phyloP scores from a whole-genome alignment of 2,113 vertebrate species.

The Prinia subflava region DNA sequence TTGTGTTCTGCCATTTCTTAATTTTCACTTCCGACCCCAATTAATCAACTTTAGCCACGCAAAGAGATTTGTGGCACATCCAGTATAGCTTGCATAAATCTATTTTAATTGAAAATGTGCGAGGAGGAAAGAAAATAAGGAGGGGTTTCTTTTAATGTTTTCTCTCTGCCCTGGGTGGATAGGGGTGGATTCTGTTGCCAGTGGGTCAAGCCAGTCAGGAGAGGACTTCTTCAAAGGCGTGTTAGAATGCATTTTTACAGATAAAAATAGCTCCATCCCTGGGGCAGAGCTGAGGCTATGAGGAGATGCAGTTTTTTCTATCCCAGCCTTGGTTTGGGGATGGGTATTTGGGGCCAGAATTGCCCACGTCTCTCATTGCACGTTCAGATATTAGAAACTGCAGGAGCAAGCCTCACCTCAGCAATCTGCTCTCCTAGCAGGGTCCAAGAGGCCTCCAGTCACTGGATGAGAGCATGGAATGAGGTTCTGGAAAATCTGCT shows the following conservation, averaged over 20 bases:
- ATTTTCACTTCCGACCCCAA: conserved; percentile 50
- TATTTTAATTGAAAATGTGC: conserved; percentile 59
- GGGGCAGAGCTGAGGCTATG: neutral
- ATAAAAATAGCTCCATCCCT: neutral
- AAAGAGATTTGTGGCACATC: conserved; percentile 37
- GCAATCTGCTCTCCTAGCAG: neutral
- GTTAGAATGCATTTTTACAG: neutral
- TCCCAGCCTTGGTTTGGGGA: neutral
- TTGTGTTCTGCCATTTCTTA: neutral
- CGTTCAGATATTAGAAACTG: neutral
- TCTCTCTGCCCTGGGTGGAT: neutral
- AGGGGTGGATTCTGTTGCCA: neutral
- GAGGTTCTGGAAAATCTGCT: neutral
- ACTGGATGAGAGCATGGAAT: neutral
- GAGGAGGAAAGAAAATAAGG: conserved; percentile 11
- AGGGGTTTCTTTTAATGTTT: neutral
- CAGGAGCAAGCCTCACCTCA: neutral
- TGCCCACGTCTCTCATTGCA: neutral
- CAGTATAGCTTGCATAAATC: conserved; percentile 30
- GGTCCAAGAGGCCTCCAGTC: neutral
- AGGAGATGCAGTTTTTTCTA: neutral
- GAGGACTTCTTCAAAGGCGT: neutral
- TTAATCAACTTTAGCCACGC: conserved; percentile 64
- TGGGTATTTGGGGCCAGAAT: neutral
- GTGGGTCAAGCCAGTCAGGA: neutral